Evolutionary conservation across 2,113 vertebrate genomes (phyloP), one percentile per base, ranked within the genome.

Genomic region (Odocoileus hemionus): DNA sequence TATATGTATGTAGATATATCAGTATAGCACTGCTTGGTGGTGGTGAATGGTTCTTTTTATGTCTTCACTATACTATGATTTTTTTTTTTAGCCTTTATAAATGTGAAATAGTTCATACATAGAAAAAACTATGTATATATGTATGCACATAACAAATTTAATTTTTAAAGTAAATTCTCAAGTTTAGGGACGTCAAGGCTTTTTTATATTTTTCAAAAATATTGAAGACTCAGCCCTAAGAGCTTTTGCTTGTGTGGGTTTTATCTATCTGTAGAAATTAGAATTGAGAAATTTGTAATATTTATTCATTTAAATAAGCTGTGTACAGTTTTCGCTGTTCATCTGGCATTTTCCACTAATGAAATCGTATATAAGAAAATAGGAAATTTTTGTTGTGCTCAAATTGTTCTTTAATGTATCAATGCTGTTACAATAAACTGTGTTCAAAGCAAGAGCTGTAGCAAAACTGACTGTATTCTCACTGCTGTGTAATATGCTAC

Each of bases 161-260:
- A 91, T 39, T 13, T 94, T 95, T 89, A 55, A 96, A 94, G 45
- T 95, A 39, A 30, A 12, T 80, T 94, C 70, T 94, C 21, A 85
- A 74, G 33, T 55, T 16, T 85, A 94, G 84, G 83, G 30, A 6
- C 39, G 2, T 95, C 25, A 95, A 57, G 70, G 36, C 26, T 96
- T 5, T 25, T 84, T 94, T 96, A 55, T 93, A 76, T 94, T 96
- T 96, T 89, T 67, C 11, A 70, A 94, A 95, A 86, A 78, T 94
- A 55, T 67, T 76, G 3, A 54, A 78, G 39, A 86, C 30, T 47
- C 26, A 83, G 12, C 54, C 21, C 25, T 52, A 33, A 67, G 60
- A 94, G 6, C 17, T 54, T 86, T 94, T 89, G 2, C 89, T 89
- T 96, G n/a, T 94, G 30, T 83, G 50, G 23, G 12, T 85, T 25